Evolutionary conservation across 1,140 invertebrate genomes (phyloP).

Genomic region (Zaprionus gabonicus): DNA sequence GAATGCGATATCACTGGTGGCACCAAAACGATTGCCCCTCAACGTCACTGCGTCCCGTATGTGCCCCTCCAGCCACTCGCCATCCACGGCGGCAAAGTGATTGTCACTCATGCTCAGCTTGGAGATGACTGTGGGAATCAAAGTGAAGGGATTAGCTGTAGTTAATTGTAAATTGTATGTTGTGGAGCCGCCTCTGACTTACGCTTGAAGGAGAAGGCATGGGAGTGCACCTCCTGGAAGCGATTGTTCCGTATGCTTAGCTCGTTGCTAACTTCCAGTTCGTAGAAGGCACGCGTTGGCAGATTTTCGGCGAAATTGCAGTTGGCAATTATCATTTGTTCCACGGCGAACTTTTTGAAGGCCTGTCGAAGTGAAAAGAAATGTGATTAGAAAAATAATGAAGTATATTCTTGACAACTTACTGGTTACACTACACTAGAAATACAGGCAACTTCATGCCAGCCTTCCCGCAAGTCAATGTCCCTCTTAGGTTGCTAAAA

Average conservation of each 20-base stretch:
- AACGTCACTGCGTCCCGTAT: slow-evolving; percentile 66
- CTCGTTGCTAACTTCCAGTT: slow-evolving; percentile 88
- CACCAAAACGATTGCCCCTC: slow-evolving; percentile 71
- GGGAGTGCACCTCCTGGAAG: slow-evolving; percentile 85
- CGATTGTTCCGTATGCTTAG: slow-evolving; percentile 88
- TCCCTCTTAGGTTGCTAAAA: too few relatives aligned
- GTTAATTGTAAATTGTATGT: neutral
- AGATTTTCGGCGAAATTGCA: slow-evolving; percentile 85
- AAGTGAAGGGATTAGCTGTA: neutral
- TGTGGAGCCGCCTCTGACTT: slow-evolving; percentile 17
- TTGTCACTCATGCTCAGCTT: slow-evolving; percentile 75
- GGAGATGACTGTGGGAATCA: slow-evolving; percentile 55
- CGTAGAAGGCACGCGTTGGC: slow-evolving; percentile 90
- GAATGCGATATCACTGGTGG: slow-evolving; percentile 75
- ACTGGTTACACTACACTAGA: too few relatives aligned
- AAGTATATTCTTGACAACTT: too few relatives aligned
- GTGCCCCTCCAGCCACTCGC: slow-evolving; percentile 74
- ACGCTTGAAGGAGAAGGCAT: slow-evolving; percentile 86
- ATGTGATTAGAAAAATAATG: neutral
- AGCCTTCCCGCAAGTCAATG: too few relatives aligned
- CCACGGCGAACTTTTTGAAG: slow-evolving; percentile 91
- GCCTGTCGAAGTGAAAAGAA: slow-evolving; percentile 74
- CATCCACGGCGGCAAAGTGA: slow-evolving; percentile 65
- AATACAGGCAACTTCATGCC: too few relatives aligned
- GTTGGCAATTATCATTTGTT: slow-evolving; percentile 87